Evolutionary conservation across 2,797 vertebrate genomes (phyloP).

Genomic region (Gouania willdenowi): DNA sequence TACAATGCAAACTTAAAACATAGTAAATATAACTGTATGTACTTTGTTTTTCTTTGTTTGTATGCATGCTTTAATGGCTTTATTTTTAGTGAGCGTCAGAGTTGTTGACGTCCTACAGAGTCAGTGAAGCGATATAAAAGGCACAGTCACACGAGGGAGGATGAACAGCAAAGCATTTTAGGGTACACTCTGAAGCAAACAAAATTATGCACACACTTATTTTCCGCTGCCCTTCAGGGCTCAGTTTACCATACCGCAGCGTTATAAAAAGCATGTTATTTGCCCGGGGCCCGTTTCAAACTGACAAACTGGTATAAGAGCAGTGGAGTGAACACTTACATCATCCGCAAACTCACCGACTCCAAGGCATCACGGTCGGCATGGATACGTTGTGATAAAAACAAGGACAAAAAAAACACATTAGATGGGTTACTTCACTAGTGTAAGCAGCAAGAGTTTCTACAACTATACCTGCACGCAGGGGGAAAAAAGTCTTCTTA

Average conservation of each 20-base stretch:
- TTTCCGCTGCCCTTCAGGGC: constrained; percentile 22
- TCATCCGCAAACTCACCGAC: constrained; percentile 1
- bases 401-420: background rate
- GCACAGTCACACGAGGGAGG: constrained; percentile 13
- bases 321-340: constrained; percentile 3
- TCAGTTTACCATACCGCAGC: constrained; percentile 35
- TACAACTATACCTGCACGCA: background rate
- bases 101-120: constrained; percentile 4
- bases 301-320: constrained; percentile 18
- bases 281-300: constrained; percentile 27
- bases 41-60: no score
- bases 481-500: constrained; percentile 4
- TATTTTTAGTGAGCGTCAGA: no score
- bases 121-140: constrained; percentile 28
- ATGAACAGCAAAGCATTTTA: constrained; percentile 6
- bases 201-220: constrained; percentile 19
- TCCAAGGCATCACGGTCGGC: background rate
- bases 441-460: background rate
- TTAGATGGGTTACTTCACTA: background rate
- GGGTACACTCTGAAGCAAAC: constrained; percentile 25
- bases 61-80: no score
- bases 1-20: no score
- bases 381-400: background rate
- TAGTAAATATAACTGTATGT: no score
- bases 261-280: constrained; percentile 32